Evolutionary conservation across 2,888 invertebrate species (phyloP).

Genomic region (Dasypogon diadema): DNA sequence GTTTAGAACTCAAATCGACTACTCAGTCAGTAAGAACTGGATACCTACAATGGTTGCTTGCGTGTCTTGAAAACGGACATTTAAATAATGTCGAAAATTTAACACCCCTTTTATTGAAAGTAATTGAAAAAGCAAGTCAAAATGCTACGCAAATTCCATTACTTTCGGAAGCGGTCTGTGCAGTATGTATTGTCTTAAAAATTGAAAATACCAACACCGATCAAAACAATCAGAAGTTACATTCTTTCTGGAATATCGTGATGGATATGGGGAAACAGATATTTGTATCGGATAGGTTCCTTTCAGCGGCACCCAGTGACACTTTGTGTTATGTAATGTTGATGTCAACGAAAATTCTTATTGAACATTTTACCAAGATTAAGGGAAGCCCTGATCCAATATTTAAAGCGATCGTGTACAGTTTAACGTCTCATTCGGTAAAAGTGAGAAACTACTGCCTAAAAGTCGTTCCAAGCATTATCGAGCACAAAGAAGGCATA

Average conservation of each 20-base stretch:
- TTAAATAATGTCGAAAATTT: conserved; percentile 69
- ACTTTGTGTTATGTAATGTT: conserved; percentile 79
- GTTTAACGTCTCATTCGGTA: conserved; percentile 75
- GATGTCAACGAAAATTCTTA: conserved; percentile 79
- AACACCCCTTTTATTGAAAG: conserved; percentile 75
- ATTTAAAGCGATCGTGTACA: conserved; percentile 78
- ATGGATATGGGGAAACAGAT: conserved; percentile 81
- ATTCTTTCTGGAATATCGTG: conserved; percentile 77
- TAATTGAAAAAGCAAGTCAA: conserved; percentile 80
- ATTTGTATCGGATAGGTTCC: conserved; percentile 85
- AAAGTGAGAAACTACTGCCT: conserved; percentile 75
- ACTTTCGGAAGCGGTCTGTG: conserved; percentile 79
- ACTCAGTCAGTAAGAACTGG: conserved; percentile 82
- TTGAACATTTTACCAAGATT: conserved; percentile 77
- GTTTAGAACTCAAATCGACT: conserved; percentile 79
- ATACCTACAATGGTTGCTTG: conserved; percentile 81
- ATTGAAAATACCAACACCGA: conserved; percentile 70
- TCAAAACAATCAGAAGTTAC: conserved; percentile 69
- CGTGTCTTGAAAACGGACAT: conserved; percentile 73
- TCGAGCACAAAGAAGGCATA: conserved; percentile 73
- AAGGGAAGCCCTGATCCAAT: conserved; percentile 76
- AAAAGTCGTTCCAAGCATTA: conserved; percentile 73
- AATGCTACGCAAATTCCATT: conserved; percentile 80
- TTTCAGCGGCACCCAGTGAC: conserved; percentile 79
- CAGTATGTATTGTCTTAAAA: conserved; percentile 76